Conservation (phyloP, 2,888 invertebrate species). For the Euplexia lucipara region DNA sequence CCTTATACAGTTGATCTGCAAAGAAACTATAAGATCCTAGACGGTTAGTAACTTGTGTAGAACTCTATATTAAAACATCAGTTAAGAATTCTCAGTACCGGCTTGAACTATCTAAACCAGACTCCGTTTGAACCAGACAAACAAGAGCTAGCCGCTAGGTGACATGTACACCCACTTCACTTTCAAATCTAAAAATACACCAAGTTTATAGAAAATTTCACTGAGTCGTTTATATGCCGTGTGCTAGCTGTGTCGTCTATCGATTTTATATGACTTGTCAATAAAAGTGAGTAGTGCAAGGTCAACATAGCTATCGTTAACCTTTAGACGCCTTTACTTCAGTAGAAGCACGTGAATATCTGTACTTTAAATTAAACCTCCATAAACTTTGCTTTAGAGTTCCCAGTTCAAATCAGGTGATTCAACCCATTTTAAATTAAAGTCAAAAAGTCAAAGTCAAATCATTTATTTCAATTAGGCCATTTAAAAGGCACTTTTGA, state of each 20-base stretch:
- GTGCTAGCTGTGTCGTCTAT: constrained; percentile 13
- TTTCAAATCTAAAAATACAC: constrained; percentile 55
- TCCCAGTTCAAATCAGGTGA: too few relatives aligned
- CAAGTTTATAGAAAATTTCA: constrained; percentile 34
- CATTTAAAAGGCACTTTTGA: too few relatives aligned
- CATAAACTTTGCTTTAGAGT: not conserved
- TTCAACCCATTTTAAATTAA: not conserved
- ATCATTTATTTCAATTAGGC: too few relatives aligned
- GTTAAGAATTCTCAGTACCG: constrained; percentile 15
- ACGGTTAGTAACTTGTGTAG: not conserved
- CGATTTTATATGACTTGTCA: constrained; percentile 39
- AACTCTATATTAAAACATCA: not conserved
- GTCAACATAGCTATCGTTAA: constrained; percentile 25
- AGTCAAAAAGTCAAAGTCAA: too few relatives aligned
- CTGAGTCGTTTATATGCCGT: constrained; percentile 11
- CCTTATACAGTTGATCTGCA: not conserved
- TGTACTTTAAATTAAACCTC: not conserved
- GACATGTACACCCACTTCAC: constrained; percentile 30
- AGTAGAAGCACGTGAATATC: not conserved
- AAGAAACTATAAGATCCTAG: not conserved
- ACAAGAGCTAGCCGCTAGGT: constrained; percentile 36
- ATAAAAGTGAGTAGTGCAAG: constrained; percentile 27
- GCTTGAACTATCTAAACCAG: constrained; percentile 16
- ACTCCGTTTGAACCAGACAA: constrained; percentile 41
- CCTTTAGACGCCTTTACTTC: constrained; percentile 15